Percentiles rank a stretch among this genome's conserved stretches.
Conservation (phyloP, 2,113 vertebrate genomes). For the Empidonax traillii region DNA sequence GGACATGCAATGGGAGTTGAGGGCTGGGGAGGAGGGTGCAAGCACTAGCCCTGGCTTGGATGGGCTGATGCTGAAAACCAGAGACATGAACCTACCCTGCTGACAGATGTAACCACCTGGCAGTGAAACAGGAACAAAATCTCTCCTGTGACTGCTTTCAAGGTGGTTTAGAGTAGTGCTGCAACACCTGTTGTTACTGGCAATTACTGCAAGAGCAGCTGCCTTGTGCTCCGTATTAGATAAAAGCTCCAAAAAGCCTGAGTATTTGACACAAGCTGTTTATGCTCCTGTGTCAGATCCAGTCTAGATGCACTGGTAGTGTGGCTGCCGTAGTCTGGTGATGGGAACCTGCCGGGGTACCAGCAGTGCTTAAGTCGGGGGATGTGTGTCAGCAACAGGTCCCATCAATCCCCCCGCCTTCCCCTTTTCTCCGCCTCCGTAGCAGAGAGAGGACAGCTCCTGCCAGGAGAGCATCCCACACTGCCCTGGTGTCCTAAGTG, state of each 20-base stretch:
- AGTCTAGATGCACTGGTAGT: neutral
- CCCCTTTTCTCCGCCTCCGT: fast-evolving
- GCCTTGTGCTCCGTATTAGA: neutral
- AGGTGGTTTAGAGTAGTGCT: neutral
- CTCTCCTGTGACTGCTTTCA: neutral
- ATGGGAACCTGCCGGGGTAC: neutral
- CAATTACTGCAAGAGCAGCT: neutral
- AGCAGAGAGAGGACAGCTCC: neutral
- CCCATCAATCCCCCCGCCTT: fast-evolving
- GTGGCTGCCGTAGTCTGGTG: neutral
- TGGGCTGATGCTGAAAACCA: neutral
- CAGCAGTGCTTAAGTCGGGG: fast-evolving
- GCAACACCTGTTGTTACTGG: neutral
- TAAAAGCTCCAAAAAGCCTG: neutral
- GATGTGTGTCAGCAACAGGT: neutral
- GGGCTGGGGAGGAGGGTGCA: neutral
- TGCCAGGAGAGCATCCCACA: neutral
- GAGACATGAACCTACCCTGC: neutral
- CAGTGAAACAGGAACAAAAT: neutral
- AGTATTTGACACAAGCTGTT: neutral
- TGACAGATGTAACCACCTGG: neutral
- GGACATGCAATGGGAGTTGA: fast-evolving
- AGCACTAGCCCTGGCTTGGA: neutral
- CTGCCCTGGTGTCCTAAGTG: fast-evolving
- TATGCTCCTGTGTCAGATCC: neutral